phyloP scores from a whole-genome alignment of 2,113 vertebrate species.

The Rostratula benghalensis region DNA sequence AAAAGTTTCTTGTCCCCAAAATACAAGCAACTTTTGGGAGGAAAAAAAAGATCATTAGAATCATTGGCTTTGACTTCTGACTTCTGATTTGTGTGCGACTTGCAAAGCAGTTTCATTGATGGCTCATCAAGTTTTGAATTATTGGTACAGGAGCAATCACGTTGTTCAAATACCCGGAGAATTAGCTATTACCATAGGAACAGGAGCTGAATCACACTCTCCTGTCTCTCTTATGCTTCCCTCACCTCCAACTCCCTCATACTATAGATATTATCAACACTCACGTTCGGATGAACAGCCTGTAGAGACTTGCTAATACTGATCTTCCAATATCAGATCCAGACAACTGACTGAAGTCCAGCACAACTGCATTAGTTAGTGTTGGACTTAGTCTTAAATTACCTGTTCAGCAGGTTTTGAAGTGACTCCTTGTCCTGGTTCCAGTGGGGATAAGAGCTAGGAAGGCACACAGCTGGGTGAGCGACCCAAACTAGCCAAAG shows the following conservation, averaged over 20 bases:
- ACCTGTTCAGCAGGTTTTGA: not conserved
- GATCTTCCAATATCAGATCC: not conserved
- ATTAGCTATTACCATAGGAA: constrained; percentile 15
- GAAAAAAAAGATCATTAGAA: not conserved
- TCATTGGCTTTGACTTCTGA: not conserved
- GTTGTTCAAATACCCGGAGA: not conserved
- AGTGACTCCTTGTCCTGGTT: not conserved
- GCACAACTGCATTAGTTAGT: not conserved
- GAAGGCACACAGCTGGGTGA: not conserved
- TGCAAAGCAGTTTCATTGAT: not conserved
- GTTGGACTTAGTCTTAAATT: not conserved
- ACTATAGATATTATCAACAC: not conserved
- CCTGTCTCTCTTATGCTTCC: not conserved
- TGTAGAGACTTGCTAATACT: not conserved
- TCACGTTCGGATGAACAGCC: not conserved
- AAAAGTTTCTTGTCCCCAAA: not conserved
- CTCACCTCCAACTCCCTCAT: not conserved
- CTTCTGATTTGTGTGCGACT: not conserved
- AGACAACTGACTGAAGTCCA: not conserved
- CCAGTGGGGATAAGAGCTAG: not conserved
- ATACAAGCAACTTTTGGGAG: not conserved
- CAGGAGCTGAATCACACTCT: not conserved
- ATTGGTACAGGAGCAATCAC: constrained; percentile 1
- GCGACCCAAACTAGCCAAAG: not conserved
- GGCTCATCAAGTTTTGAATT: constrained; percentile 34